Evolutionary conservation across 53 echinoderm and acorn worm genomes (phyloP), one percentile per base, ranked within the genome.

Genomic region (Crossaster papposus): DNA sequence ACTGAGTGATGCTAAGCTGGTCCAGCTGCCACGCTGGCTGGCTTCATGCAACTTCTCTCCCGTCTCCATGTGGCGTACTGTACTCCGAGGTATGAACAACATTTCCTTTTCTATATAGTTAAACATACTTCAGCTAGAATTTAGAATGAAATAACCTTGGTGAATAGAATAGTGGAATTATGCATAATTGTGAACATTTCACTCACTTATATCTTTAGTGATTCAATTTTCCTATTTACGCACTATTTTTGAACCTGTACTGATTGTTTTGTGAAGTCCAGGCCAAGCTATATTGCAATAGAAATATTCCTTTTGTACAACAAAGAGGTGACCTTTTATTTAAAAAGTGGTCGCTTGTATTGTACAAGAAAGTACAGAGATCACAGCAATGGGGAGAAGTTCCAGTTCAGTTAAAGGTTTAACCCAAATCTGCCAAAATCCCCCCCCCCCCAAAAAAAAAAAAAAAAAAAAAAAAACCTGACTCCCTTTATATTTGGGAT

Each of bases 271-370:
- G 51, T 77, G 79, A 55, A 78, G 78, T 44, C 52, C 32, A 79
- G 93, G 94, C 81, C 94, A 94, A 94, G 94, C 94, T 92, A 54
- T 90, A 94, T 90, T 94, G 94, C 94, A 10, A 94, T 3, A 94
- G 86, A 37, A 94, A 94, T 13, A 55, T 79, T 88, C 65, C 44
- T n/a, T 50, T 34, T 14, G 64, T 13, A 22, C 64, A 83, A 34
- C 29, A 31, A 81, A 35, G 24, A 33, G n/a, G 14, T 26, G 51
- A 81, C 64, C 26, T 32, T 11, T 63, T 64, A 52, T 0, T 58
- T 0, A 18, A 53, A 54, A 28, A 51, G 53, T 68, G n/a, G 24
- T 79, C 29, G 20, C 52, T 54, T 52, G 52, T 17, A 1, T 24
- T 79, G 52, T 31, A 79, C 15, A 17, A 54, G 54, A 29, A 79